A percentile compares a stretch with the other conserved stretches of the same genome.
Evolutionary conservation across 2,113 vertebrate genomes (phyloP).

Genomic region (Vireo altiloquus): DNA sequence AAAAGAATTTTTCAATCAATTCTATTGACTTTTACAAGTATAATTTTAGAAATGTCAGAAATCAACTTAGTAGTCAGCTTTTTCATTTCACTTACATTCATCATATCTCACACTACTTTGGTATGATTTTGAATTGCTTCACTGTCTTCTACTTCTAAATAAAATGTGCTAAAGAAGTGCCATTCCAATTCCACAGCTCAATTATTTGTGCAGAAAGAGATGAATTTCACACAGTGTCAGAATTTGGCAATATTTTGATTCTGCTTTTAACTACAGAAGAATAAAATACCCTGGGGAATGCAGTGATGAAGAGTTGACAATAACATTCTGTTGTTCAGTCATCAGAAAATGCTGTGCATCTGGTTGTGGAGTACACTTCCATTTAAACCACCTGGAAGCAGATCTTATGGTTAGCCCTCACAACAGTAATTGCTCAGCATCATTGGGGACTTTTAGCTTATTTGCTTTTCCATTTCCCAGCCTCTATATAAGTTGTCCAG

Average conservation of each 20-base stretch:
- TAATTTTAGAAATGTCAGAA: not conserved
- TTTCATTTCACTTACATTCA: not conserved
- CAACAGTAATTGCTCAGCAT: not conserved
- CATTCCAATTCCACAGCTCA: not conserved
- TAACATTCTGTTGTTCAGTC: not conserved
- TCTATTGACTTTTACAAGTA: not conserved
- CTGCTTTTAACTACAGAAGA: not conserved
- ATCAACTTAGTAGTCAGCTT: not conserved
- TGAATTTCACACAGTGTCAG: not conserved
- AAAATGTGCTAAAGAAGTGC: not conserved
- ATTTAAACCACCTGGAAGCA: not conserved
- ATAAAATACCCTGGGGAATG: not conserved
- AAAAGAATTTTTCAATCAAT: not conserved
- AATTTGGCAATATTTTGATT: constrained; percentile 31
- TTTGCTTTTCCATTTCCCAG: not conserved
- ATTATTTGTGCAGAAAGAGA: not conserved
- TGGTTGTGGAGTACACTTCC: not conserved
- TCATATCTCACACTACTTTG: not conserved
- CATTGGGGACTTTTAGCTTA: not conserved
- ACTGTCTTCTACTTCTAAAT: not conserved
- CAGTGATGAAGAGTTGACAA: not conserved
- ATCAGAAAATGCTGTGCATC: not conserved
- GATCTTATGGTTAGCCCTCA: not conserved
- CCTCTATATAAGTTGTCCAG: not conserved
- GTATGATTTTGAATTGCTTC: not conserved